Percentiles rank a stretch among this genome's conserved stretches.
Conservation (phyloP, 2,888 invertebrate species). For the Nebria brevicollis region DNA sequence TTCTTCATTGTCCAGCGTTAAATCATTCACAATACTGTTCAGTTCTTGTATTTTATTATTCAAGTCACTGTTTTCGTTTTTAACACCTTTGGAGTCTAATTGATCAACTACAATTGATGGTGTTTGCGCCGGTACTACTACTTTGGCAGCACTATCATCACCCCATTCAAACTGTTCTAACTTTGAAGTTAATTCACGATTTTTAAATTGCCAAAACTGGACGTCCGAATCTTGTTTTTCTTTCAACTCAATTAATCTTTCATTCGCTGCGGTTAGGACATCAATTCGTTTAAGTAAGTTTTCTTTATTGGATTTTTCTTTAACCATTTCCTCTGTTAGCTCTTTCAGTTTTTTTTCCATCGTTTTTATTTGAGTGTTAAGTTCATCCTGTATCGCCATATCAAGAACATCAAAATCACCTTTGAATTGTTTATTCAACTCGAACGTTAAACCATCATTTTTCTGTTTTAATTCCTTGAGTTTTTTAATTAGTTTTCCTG, state of each 20-base stretch:
- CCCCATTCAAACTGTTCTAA: constrained; percentile 69
- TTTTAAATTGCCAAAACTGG: constrained; percentile 76
- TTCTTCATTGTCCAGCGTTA: constrained; percentile 72
- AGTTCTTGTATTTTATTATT: constrained; percentile 64
- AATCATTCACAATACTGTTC: constrained; percentile 67
- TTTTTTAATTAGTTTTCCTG: constrained; percentile 83
- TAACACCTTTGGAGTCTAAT: constrained; percentile 43
- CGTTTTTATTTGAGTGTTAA: constrained; percentile 73
- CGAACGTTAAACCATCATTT: constrained; percentile 70
- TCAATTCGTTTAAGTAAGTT: constrained; percentile 77
- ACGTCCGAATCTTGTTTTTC: constrained; percentile 83
- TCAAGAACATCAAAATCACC: constrained; percentile 73
- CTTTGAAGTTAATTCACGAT: constrained; percentile 75
- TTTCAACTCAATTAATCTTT: constrained; percentile 81
- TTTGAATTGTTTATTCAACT: constrained; percentile 63
- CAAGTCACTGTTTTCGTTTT: constrained; percentile 40
- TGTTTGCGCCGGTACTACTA: constrained; percentile 5
- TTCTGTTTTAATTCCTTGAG: constrained; percentile 82
- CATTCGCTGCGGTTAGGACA: constrained; percentile 78
- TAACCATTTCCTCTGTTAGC: constrained; percentile 67
- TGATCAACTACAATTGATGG: not conserved
- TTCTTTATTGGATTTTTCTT: constrained; percentile 75
- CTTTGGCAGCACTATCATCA: constrained; percentile 52
- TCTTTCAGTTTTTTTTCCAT: constrained; percentile 75
- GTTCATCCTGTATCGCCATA: constrained; percentile 81